These are phyloP conservation scores for Silurus lanzhouensis DNA, from an alignment of 2,797 vertebrate genomes.

Conservation along the genomic window DNA sequence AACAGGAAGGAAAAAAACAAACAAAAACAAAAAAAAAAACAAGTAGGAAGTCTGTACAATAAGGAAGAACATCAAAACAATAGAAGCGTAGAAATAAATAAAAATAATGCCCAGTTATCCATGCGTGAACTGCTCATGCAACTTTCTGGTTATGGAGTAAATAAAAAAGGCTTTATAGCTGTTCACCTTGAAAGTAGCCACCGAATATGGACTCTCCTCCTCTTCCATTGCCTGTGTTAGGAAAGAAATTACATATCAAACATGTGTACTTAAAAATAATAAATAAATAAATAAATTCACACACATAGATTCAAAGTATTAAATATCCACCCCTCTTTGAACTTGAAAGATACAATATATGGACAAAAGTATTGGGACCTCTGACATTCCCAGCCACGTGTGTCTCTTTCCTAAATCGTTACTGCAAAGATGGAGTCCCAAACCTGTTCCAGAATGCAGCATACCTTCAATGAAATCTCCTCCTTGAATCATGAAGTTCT, in stretches of 20 bases:
- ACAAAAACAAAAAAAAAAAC: constrained; percentile 42
- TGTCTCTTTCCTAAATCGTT: too few relatives aligned
- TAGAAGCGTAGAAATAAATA: constrained; percentile 17
- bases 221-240: constrained; percentile 89
- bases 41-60: constrained; percentile 25
- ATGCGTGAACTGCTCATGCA: constrained; percentile 85
- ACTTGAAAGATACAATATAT: neutral
- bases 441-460: neutral
- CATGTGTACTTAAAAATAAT: neutral
- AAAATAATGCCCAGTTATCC: constrained; percentile 63
- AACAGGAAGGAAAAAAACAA: constrained; percentile 20
- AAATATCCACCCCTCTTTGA: neutral
- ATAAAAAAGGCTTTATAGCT: constrained; percentile 36
- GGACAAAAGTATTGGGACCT: too few relatives aligned
- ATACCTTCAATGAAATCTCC: constrained; percentile 99
- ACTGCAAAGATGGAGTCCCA: too few relatives aligned
- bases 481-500: constrained; percentile 99
- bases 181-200: constrained; percentile 99
- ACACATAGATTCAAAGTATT: neutral
- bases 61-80: constrained; percentile 18
- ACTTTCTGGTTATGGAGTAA: constrained; percentile 83
- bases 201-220: constrained; percentile 98
- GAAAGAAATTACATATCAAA: constrained; percentile 26
- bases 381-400: too few relatives aligned
- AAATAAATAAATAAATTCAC: too few relatives aligned